Percentiles rank a stretch among this genome's conserved stretches.
phyloP scores from a whole-genome alignment of 2,888 invertebrate genomes.

The Harmothoe impar region DNA sequence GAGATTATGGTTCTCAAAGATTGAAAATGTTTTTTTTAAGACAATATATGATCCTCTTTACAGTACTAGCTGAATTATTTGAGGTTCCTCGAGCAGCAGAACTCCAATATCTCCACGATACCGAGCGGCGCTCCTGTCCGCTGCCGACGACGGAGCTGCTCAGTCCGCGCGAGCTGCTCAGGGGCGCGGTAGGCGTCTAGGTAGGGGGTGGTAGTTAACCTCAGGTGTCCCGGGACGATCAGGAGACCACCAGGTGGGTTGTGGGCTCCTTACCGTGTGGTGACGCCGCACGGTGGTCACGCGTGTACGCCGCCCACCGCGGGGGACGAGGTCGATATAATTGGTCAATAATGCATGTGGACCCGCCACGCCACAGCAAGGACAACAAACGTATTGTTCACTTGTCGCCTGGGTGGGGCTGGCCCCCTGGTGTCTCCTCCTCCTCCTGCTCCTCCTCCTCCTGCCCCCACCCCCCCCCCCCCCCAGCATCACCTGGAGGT shows the following conservation, averaged over 20 bases:
- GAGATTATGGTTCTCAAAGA: no score
- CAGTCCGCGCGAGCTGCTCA: neutral
- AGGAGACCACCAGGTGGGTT: neutral
- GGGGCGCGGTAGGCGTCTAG: neutral
- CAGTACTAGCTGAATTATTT: no score
- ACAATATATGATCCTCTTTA: no score
- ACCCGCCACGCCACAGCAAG: neutral
- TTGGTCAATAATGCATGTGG: slow-evolving; percentile 50
- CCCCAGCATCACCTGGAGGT: neutral
- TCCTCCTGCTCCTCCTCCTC: neutral
- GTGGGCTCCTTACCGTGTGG: neutral
- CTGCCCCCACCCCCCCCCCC: neutral
- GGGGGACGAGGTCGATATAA: slow-evolving; percentile 49
- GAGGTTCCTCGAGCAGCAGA: no score
- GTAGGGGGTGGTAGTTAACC: no score
- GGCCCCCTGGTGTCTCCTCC: neutral
- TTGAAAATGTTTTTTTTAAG: no score
- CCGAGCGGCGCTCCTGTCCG: no score
- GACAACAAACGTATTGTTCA: slow-evolving; percentile 31
- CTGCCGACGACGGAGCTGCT: neutral
- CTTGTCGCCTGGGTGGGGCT: neutral
- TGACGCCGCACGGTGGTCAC: neutral
- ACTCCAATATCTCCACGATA: no score
- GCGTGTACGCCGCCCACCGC: no score
- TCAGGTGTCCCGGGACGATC: slow-evolving; percentile 1